These are phyloP conservation scores for Sebastes steindachneri DNA, from an alignment of 2,797 vertebrate species.

Conservation along the genomic window DNA sequence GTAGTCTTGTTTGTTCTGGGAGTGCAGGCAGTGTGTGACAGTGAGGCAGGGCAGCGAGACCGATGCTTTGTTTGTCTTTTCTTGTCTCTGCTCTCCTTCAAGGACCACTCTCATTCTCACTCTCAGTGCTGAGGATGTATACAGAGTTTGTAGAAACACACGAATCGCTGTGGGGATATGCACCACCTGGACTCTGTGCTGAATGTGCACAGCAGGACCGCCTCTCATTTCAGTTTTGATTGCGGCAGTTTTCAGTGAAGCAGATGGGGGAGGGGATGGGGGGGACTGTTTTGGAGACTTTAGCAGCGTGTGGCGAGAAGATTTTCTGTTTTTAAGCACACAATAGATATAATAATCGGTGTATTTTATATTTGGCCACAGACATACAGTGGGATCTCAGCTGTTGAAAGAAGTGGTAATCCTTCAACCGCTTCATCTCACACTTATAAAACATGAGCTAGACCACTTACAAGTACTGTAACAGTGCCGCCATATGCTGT, in stretches of 20 bases:
- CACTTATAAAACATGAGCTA: conserved; percentile 2
- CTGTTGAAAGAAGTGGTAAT: background rate
- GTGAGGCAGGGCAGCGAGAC: conserved; percentile 29
- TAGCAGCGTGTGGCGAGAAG: background rate
- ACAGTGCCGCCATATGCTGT: conserved; percentile 26
- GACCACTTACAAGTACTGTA: background rate
- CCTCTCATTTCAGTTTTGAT: conserved; percentile 26
- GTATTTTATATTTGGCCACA: background rate
- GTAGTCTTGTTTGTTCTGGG: conserved; percentile 41
- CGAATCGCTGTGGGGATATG: background rate
- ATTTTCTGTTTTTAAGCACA: background rate
- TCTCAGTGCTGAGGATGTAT: conserved; percentile 19
- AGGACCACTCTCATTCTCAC: conserved; percentile 28
- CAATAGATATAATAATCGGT: background rate
- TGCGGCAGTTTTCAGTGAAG: background rate
- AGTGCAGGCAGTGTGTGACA: conserved; percentile 52
- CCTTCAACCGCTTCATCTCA: conserved; percentile 4
- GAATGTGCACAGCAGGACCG: background rate
- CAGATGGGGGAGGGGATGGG: conserved; percentile 5
- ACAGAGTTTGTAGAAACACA: background rate
- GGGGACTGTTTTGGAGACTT: background rate
- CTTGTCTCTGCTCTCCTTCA: conserved; percentile 48
- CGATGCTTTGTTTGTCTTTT: conserved; percentile 60
- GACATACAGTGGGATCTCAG: background rate
- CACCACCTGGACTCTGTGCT: conserved; percentile 58